Conservation (phyloP, 2,113 vertebrate species). For the Pterocles orientalis region DNA sequence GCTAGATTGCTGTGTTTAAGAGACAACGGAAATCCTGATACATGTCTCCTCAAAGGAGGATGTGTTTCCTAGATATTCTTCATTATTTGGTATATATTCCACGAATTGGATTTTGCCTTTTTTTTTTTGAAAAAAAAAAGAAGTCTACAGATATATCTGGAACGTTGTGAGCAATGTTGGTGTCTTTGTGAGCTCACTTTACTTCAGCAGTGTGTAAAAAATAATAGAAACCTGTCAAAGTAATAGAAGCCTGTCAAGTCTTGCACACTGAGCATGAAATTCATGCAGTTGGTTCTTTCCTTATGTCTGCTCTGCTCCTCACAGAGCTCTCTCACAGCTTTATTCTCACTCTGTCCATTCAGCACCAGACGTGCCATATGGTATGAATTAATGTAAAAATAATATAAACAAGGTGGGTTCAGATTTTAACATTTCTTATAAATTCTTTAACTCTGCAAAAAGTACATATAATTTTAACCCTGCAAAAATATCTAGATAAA, state of each 20-base stretch:
- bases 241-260: neutral
- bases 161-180: neutral
- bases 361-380: neutral
- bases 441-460: neutral
- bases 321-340: neutral
- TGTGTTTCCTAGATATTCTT: neutral
- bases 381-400: neutral
- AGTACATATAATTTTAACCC: neutral
- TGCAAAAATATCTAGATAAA: neutral
- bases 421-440: neutral
- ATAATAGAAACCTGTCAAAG: conserved; percentile 12
- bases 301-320: neutral
- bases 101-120: neutral
- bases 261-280: conserved; percentile 14
- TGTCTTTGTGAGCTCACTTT: neutral
- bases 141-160: neutral
- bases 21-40: neutral
- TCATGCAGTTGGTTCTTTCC: conserved; percentile 3
- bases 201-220: neutral
- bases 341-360: neutral
- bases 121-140: neutral
- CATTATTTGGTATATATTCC: neutral
- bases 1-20: neutral
- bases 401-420: neutral
- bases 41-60: neutral